phyloP scores from a whole-genome alignment of 1,140 invertebrate genomes.

The Nymphalis io region DNA sequence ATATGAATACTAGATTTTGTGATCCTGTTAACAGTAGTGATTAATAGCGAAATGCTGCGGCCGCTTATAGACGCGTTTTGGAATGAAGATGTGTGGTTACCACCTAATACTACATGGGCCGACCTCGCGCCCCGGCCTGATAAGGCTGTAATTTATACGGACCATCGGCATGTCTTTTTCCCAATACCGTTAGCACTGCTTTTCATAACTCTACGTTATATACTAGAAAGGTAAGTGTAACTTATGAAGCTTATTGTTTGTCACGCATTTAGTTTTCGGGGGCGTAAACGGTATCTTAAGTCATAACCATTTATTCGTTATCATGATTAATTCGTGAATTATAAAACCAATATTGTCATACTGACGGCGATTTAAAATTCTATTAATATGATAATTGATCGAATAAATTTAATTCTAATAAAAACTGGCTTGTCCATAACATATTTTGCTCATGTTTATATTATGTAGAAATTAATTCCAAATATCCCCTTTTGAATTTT shows the following conservation, averaged over 20 bases:
- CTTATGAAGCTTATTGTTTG: conserved; percentile 15
- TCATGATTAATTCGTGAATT: conserved; percentile 12
- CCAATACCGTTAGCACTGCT: conserved; percentile 91
- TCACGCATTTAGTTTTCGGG: conserved; percentile 35
- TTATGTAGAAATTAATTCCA: not conserved
- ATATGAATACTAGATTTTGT: conserved; percentile 25
- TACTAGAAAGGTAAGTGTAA: conserved; percentile 89
- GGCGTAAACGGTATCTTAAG: conserved; percentile 41
- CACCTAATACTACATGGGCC: conserved; percentile 93
- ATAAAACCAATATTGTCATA: not conserved
- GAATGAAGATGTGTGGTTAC: conserved; percentile 92
- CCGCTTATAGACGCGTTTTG: conserved; percentile 85
- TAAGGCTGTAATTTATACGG: conserved; percentile 88
- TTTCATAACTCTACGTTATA: conserved; percentile 87
- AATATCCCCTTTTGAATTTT: no score
- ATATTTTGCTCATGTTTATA: not conserved
- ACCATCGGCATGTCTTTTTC: conserved; percentile 91
- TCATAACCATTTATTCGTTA: conserved; percentile 26
- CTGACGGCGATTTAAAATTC: not conserved
- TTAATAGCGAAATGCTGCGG: conserved; percentile 54
- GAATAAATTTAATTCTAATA: not conserved
- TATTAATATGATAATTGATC: not conserved
- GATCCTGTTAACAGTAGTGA: conserved; percentile 33
- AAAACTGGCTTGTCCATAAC: not conserved
- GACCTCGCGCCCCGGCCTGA: conserved; percentile 90